Conservation (phyloP, 2,888 invertebrate genomes). For the Philaethria dido region DNA sequence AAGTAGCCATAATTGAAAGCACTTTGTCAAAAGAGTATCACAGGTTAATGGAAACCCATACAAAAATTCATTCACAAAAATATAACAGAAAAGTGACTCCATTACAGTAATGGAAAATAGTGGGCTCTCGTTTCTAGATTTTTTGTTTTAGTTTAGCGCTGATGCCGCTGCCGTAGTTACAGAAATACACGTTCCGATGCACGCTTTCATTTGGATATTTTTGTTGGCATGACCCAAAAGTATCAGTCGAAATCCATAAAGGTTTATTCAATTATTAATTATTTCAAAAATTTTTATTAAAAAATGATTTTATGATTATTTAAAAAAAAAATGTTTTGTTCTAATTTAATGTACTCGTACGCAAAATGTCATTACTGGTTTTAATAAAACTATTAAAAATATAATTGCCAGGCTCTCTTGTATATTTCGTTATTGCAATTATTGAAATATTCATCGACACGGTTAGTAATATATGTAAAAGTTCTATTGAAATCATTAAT, state of each 20-base stretch:
- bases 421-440: too few relatives aligned
- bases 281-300: background rate
- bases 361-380: too few relatives aligned
- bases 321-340: too few relatives aligned
- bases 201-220: slow-evolving; percentile 31
- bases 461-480: background rate
- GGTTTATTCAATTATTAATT: background rate
- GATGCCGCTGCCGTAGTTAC: slow-evolving; percentile 44
- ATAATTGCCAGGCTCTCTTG: too few relatives aligned
- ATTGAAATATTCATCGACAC: background rate
- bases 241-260: slow-evolving; percentile 2
- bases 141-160: slow-evolving; percentile 45
- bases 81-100: slow-evolving; percentile 59
- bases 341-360: too few relatives aligned
- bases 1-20: slow-evolving; percentile 20
- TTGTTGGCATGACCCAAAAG: slow-evolving; percentile 19
- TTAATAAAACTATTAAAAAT: too few relatives aligned
- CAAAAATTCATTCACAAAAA: slow-evolving; percentile 58
- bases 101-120: slow-evolving; percentile 79
- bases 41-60: slow-evolving; percentile 28
- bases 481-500: too few relatives aligned
- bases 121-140: slow-evolving; percentile 60
- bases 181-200: slow-evolving; percentile 39
- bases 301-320: too few relatives aligned
- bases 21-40: slow-evolving; percentile 30